Percentiles rank a stretch among this genome's conserved stretches.
phyloP scores from a whole-genome alignment of 2,113 vertebrate species.

The Rhagologus leucostigma region DNA sequence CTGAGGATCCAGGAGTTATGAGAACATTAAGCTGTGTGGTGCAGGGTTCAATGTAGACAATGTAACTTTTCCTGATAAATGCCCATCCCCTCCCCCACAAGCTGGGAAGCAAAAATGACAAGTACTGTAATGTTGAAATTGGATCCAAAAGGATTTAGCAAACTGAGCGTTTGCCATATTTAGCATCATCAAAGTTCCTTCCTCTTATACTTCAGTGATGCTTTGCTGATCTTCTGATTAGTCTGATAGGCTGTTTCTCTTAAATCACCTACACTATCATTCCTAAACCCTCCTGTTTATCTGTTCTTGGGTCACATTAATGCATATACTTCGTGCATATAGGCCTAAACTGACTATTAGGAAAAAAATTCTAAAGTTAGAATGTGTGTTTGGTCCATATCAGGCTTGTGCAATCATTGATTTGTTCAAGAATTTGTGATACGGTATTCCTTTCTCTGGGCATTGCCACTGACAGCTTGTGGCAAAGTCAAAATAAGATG shows the following conservation, averaged over 20 bases:
- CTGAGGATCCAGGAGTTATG: background rate
- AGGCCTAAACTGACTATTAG: background rate
- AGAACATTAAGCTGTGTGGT: background rate
- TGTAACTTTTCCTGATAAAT: conserved; percentile 55
- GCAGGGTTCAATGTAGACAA: background rate
- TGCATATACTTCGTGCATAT: background rate
- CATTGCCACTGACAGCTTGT: conserved; percentile 40
- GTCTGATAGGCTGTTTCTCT: conserved; percentile 74
- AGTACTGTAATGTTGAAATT: conserved; percentile 73
- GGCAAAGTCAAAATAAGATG: conserved; percentile 66
- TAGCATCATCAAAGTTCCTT: conserved; percentile 84
- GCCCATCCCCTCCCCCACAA: background rate
- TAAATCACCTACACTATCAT: conserved; percentile 37
- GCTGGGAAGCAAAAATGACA: conserved; percentile 45
- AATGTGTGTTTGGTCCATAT: background rate
- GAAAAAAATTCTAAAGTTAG: background rate
- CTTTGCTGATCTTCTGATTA: conserved; percentile 82
- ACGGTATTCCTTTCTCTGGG: background rate
- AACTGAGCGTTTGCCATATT: conserved; percentile 83
- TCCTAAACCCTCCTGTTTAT: conserved; percentile 38
- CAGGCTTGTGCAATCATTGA: conserved; percentile 22
- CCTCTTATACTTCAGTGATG: conserved; percentile 79
- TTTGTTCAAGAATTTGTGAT: conserved; percentile 32
- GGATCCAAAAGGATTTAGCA: conserved; percentile 83
- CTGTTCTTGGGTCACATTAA: background rate